Percentiles rank a stretch among this genome's conserved stretches.
These are phyloP conservation scores for Ridgeia piscesae DNA, from an alignment of 1,140 invertebrate genomes.

Conservation along the genomic window DNA sequence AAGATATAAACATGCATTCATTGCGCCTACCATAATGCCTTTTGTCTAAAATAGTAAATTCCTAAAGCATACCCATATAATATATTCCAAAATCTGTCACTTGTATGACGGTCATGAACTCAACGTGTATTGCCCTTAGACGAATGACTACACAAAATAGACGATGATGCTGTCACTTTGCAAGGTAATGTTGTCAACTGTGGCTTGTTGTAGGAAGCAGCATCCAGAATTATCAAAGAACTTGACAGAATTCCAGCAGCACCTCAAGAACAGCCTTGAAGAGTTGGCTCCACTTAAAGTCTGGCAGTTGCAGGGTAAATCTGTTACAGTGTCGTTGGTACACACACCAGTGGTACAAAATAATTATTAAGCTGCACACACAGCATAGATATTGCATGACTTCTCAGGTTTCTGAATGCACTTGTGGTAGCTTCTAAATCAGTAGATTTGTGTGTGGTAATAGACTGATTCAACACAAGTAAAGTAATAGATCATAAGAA, in stretches of 20 bases:
- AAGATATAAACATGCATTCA: no score
- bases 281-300: slow-evolving; percentile 93
- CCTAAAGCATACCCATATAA: no score
- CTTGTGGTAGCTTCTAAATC: not conserved
- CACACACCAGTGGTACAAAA: no score
- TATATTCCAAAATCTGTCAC: no score
- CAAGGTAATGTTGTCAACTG: not conserved
- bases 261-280: slow-evolving; percentile 82
- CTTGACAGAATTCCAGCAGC: slow-evolving; percentile 58
- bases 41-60: no score
- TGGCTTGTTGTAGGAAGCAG: slow-evolving; percentile 45
- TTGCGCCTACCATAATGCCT: no score
- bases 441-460: not conserved
- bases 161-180: not conserved
- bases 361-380: no score
- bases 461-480: not conserved
- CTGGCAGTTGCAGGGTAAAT: slow-evolving; percentile 87
- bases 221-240: slow-evolving; percentile 55
- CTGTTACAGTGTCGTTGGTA: no score
- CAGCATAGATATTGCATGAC: no score
- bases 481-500: not conserved
- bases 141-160: not conserved
- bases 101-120: no score
- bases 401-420: not conserved
- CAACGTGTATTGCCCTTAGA: no score